Base-by-base conservation (phyloP, 2,888 invertebrate species). In the Carpatolechia fugitivella region DNA sequence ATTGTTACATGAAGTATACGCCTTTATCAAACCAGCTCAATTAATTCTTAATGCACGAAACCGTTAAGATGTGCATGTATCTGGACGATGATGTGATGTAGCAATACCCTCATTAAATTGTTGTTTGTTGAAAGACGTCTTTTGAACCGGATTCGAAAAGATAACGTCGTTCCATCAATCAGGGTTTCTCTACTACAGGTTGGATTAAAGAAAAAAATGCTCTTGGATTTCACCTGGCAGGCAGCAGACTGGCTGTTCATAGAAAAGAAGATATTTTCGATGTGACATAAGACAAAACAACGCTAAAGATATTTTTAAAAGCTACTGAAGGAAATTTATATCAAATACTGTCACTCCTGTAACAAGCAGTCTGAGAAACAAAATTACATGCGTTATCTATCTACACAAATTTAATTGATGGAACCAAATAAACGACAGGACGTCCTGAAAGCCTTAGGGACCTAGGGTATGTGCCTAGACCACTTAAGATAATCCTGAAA, bases 131-230 rank as follows among this genome's bases (percentile, higher is more conserved):
- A 35, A 49, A 30, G 20, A 14, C 35, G 33, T 13, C 33, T 18
- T 18, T 20, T 18, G 33, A 49, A 49, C 49, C 49, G 49, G 49
- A 49, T 16, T 20, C 35, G 10, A 35, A 49, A 18, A 49, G 18
- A 49, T 49, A 49, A 49, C 11, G 35, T 49, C 35, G 49, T n/a
- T n/a, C 31, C 18, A 49, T 49, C 49, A 33, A 49, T 49, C 49
- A 49, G 10, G 35, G 29, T 49, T 49, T 49, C 49, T 49, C 49
- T 14, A n/a, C n/a, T n/a, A 49, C 49, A 20, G 8, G 18, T 35
- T 16, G 10, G 35, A 14, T 30, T 14, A 1, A 4, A 31, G 16
- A 31, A 31, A 31, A 41, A 49, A 33, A 13, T 20, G 29, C n/a
- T 33, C 48, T n/a, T 14, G 30, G 31, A 20, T 49, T 49, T 49